Percentiles rank a stretch among this genome's conserved stretches.
phyloP scores from a whole-genome alignment of 64 coral and sea anemone genomes.

The Pocillopora verrucosa region DNA sequence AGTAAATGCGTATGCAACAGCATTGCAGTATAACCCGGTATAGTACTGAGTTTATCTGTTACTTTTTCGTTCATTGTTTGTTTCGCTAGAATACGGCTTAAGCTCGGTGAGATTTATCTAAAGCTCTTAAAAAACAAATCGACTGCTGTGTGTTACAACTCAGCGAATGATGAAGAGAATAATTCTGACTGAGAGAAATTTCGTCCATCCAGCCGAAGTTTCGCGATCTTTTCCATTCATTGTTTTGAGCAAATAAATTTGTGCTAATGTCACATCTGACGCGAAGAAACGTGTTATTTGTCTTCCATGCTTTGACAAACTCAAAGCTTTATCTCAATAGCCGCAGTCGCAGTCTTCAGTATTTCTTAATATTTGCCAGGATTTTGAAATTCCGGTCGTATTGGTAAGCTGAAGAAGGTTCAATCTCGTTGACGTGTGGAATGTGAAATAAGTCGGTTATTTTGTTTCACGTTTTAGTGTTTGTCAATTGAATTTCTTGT shows the following conservation, averaged over 20 bases:
- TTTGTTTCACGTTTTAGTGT: neutral
- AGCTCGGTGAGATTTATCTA: neutral
- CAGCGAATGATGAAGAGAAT: neutral
- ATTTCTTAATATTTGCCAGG: neutral
- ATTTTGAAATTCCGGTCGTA: constrained; percentile 9
- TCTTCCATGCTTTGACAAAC: neutral
- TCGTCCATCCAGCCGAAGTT: neutral
- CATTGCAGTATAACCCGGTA: constrained; percentile 99
- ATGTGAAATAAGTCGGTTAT: constrained; percentile 8
- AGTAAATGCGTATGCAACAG: constrained; percentile 95
- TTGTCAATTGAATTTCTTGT: neutral
- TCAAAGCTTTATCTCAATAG: neutral
- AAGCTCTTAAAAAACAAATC: neutral
- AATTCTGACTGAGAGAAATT: neutral
- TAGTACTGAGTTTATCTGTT: constrained; percentile 34
- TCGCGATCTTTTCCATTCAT: neutral
- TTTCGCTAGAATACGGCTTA: neutral
- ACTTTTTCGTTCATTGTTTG: constrained; percentile 28
- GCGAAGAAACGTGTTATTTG: neutral
- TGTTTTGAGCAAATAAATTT: constrained; percentile 20
- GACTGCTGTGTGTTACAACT: neutral
- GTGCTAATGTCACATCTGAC: neutral
- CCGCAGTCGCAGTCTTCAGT: neutral
- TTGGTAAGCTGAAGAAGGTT: neutral
- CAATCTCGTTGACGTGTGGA: neutral